phyloP scores from a whole-genome alignment of 2,888 invertebrate genomes.

The Disparrhopalites patrizii region DNA sequence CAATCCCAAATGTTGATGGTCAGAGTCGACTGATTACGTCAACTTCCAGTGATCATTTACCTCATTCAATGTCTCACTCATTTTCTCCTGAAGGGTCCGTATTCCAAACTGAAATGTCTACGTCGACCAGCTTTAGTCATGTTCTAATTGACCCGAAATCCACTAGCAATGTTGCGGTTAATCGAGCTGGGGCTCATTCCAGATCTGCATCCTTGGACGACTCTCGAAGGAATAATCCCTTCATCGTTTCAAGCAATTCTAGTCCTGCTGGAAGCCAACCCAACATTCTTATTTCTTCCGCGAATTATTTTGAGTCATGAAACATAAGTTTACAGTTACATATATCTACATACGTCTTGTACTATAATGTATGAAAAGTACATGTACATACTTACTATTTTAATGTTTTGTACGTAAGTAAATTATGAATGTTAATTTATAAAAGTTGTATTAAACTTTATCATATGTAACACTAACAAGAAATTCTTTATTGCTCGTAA shows the following conservation, averaged over 20 bases:
- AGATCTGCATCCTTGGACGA: conserved; percentile 25
- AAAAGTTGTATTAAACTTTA: neutral
- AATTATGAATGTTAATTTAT: neutral
- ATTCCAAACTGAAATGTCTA: neutral
- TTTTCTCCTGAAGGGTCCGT: neutral
- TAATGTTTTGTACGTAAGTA: neutral
- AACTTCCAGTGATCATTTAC: conserved; percentile 29
- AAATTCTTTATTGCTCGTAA: too few relatives aligned
- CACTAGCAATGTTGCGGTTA: neutral
- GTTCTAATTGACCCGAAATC: neutral
- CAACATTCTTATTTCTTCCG: conserved; percentile 39
- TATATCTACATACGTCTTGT: conserved; percentile 21
- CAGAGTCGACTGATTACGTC: conserved; percentile 36
- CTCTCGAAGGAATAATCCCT: conserved; percentile 29
- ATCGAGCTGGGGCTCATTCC: conserved; percentile 3
- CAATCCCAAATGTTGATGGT: conserved; percentile 34
- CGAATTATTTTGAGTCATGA: conserved; percentile 38
- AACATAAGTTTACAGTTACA: too few relatives aligned
- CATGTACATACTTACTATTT: neutral
- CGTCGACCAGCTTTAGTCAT: too few relatives aligned
- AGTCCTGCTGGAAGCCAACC: conserved; percentile 24
- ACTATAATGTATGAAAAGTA: neutral
- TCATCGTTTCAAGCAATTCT: conserved; percentile 18
- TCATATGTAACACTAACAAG: too few relatives aligned
- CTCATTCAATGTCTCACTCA: neutral